phyloP scores from a whole-genome alignment of 2,113 vertebrate genomes.

The Oncorhynchus masou region DNA sequence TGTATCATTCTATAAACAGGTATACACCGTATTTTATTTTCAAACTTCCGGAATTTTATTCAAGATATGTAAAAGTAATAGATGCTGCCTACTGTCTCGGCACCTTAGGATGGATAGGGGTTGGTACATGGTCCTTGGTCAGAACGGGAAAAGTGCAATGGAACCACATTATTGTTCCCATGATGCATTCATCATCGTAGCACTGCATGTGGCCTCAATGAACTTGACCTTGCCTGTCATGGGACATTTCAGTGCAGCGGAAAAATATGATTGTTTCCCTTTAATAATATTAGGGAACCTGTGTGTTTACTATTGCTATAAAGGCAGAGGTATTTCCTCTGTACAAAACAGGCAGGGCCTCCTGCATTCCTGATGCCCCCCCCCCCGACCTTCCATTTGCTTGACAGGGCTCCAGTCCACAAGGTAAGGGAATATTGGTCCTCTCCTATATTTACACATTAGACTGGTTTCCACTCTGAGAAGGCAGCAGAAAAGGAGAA shows the following conservation, averaged over 20 bases:
- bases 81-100: constrained; percentile 18
- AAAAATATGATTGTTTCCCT: constrained; percentile 72
- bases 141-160: constrained; percentile 4
- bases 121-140: constrained; percentile 14
- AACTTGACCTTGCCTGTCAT: constrained; percentile 64
- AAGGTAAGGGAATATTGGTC: constrained; percentile 59
- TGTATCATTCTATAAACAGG: not conserved
- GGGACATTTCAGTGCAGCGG: constrained; percentile 65
- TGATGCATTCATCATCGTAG: constrained; percentile 48
- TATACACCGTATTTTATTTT: too few relatives aligned
- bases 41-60: too few relatives aligned
- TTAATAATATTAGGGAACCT: constrained; percentile 64
- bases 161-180: constrained; percentile 48
- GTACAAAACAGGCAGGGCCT: constrained; percentile 57
- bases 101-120: constrained; percentile 21
- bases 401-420: constrained; percentile 60
- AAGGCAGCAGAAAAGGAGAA: constrained; percentile 39
- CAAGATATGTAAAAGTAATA: not conserved
- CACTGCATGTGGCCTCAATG: constrained; percentile 7
- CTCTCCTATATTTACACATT: constrained; percentile 67
- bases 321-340: constrained; percentile 24
- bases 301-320: constrained; percentile 22
- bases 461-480: constrained; percentile 43
- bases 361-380: constrained; percentile 60
- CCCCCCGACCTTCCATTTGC: constrained; percentile 46